A percentile compares a stretch with the other conserved stretches of the same genome.
Conservation (phyloP, 2,888 invertebrate species). For the Oscheius sp. region DNA sequence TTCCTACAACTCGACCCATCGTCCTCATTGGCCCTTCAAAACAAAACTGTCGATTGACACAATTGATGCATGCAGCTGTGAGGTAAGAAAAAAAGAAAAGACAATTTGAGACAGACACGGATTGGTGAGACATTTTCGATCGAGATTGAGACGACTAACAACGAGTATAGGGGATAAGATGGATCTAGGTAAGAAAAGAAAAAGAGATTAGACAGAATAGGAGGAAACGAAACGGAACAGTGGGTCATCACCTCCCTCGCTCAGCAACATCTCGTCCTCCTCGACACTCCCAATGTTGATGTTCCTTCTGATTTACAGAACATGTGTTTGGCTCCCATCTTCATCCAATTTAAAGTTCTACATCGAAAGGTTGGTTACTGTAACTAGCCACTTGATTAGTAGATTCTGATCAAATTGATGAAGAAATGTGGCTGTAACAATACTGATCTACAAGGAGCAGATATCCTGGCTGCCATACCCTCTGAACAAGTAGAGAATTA, state of each 20-base stretch:
- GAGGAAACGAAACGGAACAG: constrained; percentile 39
- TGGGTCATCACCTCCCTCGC: constrained; percentile 48
- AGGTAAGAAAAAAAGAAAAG: background rate
- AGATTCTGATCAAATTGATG: constrained; percentile 37
- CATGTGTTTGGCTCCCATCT: constrained; percentile 51
- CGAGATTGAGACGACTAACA: constrained; percentile 16
- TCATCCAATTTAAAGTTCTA: constrained; percentile 51
- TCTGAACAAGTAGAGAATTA: background rate
- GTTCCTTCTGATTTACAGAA: constrained; percentile 49
- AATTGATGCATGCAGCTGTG: constrained; percentile 47
- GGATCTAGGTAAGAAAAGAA: background rate
- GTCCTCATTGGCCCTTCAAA: constrained; percentile 87
- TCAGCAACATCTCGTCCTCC: constrained; percentile 45
- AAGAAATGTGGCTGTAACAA: constrained; percentile 26
- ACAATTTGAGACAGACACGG: constrained; percentile 26
- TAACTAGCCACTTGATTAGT: background rate
- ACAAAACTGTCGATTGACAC: constrained; percentile 47
- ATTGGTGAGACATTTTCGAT: constrained; percentile 43
- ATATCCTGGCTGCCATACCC: background rate
- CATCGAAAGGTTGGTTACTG: constrained; percentile 45
- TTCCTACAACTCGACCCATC: constrained; percentile 98
- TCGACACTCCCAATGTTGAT: constrained; percentile 55
- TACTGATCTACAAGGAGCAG: constrained; percentile 17
- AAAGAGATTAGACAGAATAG: background rate
- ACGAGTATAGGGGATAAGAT: constrained; percentile 20